Conservation (phyloP, 2,113 vertebrate species). For the Ctenodactylus gundi region DNA sequence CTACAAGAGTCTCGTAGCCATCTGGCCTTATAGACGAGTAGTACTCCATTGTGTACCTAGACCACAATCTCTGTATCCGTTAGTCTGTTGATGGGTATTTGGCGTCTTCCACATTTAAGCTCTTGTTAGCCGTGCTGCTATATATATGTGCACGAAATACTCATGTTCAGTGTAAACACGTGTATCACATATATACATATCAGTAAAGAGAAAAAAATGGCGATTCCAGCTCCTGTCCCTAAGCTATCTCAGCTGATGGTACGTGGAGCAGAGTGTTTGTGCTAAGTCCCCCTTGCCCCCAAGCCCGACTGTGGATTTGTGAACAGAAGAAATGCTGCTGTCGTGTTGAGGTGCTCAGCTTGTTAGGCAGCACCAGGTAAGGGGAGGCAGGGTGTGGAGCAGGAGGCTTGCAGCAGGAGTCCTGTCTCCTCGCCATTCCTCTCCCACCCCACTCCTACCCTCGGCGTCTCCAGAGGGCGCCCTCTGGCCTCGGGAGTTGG, state of each 20-base stretch:
- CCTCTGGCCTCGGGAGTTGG: neutral
- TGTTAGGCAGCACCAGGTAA: neutral
- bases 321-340: neutral
- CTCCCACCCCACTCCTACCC: neutral
- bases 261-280: neutral
- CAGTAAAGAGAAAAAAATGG: too few species aligned
- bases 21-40: too few species aligned
- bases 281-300: neutral
- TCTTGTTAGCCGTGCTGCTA: too few species aligned
- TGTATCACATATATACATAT: too few species aligned
- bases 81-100: too few species aligned
- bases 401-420: neutral
- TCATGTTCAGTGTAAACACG: too few species aligned
- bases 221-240: neutral
- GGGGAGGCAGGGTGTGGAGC: neutral
- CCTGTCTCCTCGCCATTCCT: too few species aligned
- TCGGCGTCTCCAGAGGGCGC: neutral
- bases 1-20: too few species aligned
- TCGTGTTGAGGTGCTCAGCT: neutral
- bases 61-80: too few species aligned
- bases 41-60: too few species aligned
- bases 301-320: neutral
- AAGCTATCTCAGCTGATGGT: neutral
- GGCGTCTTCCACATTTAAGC: too few species aligned
- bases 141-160: too few species aligned